phyloP scores from a whole-genome alignment of 2,888 invertebrate genomes.

The Hemaris fuciformis region DNA sequence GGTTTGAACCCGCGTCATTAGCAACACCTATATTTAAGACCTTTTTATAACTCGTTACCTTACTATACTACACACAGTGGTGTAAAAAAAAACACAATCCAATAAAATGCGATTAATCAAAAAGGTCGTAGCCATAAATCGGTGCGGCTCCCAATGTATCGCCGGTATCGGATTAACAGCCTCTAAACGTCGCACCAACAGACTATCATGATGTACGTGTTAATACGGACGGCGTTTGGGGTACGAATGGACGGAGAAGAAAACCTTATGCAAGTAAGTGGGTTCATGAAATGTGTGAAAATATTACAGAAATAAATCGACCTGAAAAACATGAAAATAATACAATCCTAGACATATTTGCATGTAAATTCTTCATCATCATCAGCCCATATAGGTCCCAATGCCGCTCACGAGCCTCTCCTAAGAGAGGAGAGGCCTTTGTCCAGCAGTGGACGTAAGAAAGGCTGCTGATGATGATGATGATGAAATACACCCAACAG shows the following conservation, averaged over 20 bases:
- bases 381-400: no score
- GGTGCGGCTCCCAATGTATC: conserved; percentile 48
- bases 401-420: no score
- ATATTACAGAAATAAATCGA: no score
- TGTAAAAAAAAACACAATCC: conserved; percentile 4
- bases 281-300: background rate
- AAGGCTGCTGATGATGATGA: no score
- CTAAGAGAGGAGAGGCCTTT: no score
- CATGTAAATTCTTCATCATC: no score
- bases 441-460: no score
- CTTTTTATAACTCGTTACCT: background rate
- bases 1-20: no score
- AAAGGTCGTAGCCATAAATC: conserved; percentile 31
- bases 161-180: conserved; percentile 59
- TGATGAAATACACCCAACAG: no score
- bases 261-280: background rate
- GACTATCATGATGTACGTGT: conserved; percentile 19
- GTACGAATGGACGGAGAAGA: conserved; percentile 9
- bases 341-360: no score
- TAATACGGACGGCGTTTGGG: conserved; percentile 20
- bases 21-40: background rate
- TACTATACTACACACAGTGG: background rate
- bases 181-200: conserved; percentile 33
- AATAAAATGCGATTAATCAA: conserved; percentile 17
- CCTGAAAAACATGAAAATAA: no score